Evolutionary conservation across 2,888 invertebrate genomes (phyloP).

Genomic region (Choreutis nemorana): DNA sequence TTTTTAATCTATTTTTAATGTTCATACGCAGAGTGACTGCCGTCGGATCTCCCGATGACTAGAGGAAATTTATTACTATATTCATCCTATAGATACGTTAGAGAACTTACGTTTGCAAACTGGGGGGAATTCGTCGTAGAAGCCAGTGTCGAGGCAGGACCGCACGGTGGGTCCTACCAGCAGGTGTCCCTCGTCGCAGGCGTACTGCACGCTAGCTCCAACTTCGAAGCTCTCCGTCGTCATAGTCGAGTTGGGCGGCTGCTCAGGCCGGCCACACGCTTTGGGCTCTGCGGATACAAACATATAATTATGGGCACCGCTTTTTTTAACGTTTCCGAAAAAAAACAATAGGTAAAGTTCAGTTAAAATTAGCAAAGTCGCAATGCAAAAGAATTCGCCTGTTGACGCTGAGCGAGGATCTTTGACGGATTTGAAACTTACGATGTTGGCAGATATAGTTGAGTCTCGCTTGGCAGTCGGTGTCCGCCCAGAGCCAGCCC

Average conservation of each 20-base stretch:
- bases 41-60: not conserved
- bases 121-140: constrained; percentile 93
- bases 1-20: no score
- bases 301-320: no score
- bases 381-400: constrained; percentile 1
- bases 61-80: not conserved
- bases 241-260: constrained; percentile 93
- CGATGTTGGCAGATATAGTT: constrained; percentile 95
- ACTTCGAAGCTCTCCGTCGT: constrained; percentile 78
- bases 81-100: not conserved
- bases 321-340: no score
- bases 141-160: constrained; percentile 89
- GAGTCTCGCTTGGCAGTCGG: constrained; percentile 82
- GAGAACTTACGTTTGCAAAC: constrained; percentile 85
- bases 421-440: constrained; percentile 61
- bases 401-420: constrained; percentile 3
- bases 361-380: constrained; percentile 1
- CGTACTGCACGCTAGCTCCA: constrained; percentile 83
- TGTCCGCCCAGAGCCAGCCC: constrained; percentile 95
- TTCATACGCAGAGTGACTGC: no score
- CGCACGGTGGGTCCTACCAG: constrained; percentile 85
- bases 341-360: no score
- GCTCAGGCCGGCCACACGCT: constrained; percentile 90
- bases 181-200: constrained; percentile 86
- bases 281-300: constrained; percentile 77